These are phyloP conservation scores for Dryocosmus kuriphilus DNA, from an alignment of 2,888 invertebrate genomes.

Conservation along the genomic window DNA sequence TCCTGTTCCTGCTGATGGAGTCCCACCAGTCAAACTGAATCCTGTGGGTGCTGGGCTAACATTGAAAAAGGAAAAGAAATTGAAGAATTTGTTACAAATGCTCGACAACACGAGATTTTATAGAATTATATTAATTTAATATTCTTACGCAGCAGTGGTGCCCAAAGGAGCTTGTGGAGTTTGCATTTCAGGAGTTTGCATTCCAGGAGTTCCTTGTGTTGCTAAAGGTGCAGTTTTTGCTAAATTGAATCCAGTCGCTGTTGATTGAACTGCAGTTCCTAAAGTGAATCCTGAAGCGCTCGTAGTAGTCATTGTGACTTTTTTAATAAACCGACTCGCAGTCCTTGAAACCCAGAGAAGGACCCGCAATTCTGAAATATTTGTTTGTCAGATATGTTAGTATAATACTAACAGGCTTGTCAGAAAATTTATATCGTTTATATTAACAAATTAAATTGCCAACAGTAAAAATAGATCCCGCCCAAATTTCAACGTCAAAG, in stretches of 20 bases:
- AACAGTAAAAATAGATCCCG: not conserved
- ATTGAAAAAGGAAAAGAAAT: slow-evolving; percentile 12
- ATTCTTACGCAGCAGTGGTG: slow-evolving; percentile 66
- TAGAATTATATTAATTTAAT: too few species aligned
- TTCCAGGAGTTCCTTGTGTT: slow-evolving; percentile 49
- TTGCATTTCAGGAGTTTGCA: slow-evolving; percentile 31
- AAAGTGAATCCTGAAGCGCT: slow-evolving; percentile 56
- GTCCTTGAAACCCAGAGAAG: not conserved
- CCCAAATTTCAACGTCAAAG: not conserved
- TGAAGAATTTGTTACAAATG: not conserved
- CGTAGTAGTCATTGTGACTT: not conserved
- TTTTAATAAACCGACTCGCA: not conserved
- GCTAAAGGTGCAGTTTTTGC: slow-evolving; percentile 54
- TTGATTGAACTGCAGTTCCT: slow-evolving; percentile 50
- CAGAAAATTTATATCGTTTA: too few species aligned
- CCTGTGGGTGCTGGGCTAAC: slow-evolving; percentile 2
- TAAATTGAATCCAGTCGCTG: slow-evolving; percentile 58
- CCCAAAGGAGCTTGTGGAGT: slow-evolving; percentile 66
- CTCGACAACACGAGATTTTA: too few species aligned
- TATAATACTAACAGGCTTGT: too few species aligned
- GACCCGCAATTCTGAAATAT: not conserved
- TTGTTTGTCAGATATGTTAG: too few species aligned
- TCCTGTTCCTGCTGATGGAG: slow-evolving; percentile 56
- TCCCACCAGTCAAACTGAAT: slow-evolving; percentile 11
- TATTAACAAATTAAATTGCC: not conserved